phyloP scores from a whole-genome alignment of 2,113 vertebrate species.

The Elephantulus edwardii region DNA sequence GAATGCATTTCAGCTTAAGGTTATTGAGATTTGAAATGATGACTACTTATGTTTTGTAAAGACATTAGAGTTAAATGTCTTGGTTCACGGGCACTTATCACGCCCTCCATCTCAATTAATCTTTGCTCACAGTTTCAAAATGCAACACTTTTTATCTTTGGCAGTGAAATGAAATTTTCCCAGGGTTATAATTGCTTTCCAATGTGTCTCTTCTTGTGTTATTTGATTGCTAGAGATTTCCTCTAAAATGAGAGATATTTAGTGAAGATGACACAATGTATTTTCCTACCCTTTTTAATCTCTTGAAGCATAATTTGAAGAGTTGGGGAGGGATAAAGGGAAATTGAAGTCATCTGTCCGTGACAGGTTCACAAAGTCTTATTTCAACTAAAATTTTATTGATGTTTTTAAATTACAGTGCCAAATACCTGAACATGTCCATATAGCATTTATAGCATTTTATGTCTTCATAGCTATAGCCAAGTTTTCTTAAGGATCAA shows the following conservation, averaged over 20 bases:
- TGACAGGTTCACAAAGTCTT: constrained; percentile 79
- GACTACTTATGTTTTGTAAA: constrained; percentile 78
- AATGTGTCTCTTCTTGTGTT: constrained; percentile 71
- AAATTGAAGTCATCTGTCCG: constrained; percentile 71
- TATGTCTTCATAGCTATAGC: constrained; percentile 65
- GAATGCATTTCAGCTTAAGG: constrained; percentile 73
- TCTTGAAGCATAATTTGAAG: constrained; percentile 72
- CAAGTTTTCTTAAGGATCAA: constrained; percentile 74
- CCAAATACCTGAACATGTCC: constrained; percentile 65
- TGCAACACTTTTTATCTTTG: constrained; percentile 74
- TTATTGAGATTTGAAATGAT: constrained; percentile 79
- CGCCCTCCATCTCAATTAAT: constrained; percentile 79
- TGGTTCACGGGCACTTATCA: constrained; percentile 69
- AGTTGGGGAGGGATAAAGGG: constrained; percentile 67
- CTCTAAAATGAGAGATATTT: constrained; percentile 72
- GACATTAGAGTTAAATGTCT: constrained; percentile 80
- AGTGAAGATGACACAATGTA: constrained; percentile 62
- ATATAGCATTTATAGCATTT: constrained; percentile 79
- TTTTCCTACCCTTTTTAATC: constrained; percentile 77
- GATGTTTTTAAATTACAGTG: constrained; percentile 79
- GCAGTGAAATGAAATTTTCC: constrained; percentile 76
- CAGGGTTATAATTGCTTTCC: constrained; percentile 81
- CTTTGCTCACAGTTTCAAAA: constrained; percentile 79
- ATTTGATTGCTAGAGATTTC: constrained; percentile 75
- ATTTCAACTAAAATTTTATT: constrained; percentile 75